A percentile compares a stretch with the other conserved stretches of the same genome.
These are phyloP conservation scores for Amniataba percoides DNA, from an alignment of 2,797 vertebrate genomes.

Conservation along the genomic window DNA sequence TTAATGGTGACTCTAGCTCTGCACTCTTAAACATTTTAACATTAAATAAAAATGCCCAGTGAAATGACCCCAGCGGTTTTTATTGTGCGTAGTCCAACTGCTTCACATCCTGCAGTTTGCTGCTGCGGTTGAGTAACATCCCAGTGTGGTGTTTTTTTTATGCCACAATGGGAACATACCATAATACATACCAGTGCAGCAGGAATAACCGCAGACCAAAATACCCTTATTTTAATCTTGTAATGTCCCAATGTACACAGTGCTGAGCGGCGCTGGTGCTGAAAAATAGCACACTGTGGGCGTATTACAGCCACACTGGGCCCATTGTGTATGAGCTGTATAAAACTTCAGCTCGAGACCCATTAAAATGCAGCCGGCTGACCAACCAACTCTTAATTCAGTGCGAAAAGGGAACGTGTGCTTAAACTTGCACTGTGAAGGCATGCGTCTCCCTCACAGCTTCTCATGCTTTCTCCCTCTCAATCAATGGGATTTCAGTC, in stretches of 20 bases:
- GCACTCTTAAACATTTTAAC: conserved; percentile 14
- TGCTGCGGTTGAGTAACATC: conserved; percentile 44
- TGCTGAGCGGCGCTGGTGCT: conserved; percentile 41
- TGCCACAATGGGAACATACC: conserved; percentile 27
- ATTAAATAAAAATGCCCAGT: conserved; percentile 31
- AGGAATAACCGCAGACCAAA: conserved; percentile 47
- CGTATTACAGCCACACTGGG: conserved; percentile 70
- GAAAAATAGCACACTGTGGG: conserved; percentile 70
- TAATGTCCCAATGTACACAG: conserved; percentile 47
- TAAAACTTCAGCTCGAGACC: conserved; percentile 64
- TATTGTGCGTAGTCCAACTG: conserved; percentile 19
- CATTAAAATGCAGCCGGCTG: conserved; percentile 70
- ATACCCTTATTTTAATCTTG: conserved; percentile 63
- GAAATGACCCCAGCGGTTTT: conserved; percentile 39
- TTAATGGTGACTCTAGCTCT: neutral
- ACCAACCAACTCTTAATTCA: conserved; percentile 61
- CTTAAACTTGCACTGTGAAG: conserved; percentile 43
- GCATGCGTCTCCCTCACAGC: conserved; percentile 20
- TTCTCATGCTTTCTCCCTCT: conserved; percentile 1
- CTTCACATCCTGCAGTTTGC: conserved; percentile 36
- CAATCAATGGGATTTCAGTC: conserved; percentile 34
- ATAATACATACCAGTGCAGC: conserved; percentile 57
- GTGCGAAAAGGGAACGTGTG: conserved; percentile 52
- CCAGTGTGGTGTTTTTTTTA: conserved; percentile 31
- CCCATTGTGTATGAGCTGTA: conserved; percentile 65